These are phyloP conservation scores for Macroglossus sobrinus DNA, from an alignment of 2,113 vertebrate species.

Conservation along the genomic window DNA sequence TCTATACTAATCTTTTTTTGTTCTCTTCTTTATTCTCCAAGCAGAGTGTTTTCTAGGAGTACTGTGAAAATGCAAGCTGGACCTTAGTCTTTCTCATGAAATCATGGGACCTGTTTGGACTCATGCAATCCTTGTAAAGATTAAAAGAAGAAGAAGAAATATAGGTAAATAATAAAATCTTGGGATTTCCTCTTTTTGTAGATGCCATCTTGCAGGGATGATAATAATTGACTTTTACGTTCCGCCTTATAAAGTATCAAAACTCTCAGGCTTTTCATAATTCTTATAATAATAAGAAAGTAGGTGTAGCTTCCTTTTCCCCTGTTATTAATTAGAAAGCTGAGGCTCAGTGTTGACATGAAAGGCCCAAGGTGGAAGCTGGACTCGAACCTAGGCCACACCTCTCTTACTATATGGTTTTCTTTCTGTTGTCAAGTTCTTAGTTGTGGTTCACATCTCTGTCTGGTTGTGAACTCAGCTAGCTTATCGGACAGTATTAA, in stretches of 20 bases:
- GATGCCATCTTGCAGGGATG: background rate
- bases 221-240: background rate
- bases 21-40: background rate
- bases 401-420: rapidly evolving
- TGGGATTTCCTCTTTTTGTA: background rate
- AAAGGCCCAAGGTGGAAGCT: background rate
- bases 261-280: background rate
- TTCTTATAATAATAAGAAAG: background rate
- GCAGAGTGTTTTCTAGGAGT: background rate
- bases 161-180: background rate
- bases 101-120: background rate
- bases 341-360: background rate
- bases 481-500: background rate
- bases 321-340: background rate
- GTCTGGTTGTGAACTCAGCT: background rate
- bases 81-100: background rate
- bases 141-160: background rate
- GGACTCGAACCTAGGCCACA: background rate
- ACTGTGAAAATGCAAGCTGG: background rate
- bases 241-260: background rate
- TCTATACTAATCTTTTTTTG: background rate
- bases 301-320: background rate
- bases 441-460: background rate
- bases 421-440: background rate
- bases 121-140: background rate